Evolutionary conservation across 1,140 invertebrate genomes (phyloP).

Genomic region (Habropoda laboriosa): DNA sequence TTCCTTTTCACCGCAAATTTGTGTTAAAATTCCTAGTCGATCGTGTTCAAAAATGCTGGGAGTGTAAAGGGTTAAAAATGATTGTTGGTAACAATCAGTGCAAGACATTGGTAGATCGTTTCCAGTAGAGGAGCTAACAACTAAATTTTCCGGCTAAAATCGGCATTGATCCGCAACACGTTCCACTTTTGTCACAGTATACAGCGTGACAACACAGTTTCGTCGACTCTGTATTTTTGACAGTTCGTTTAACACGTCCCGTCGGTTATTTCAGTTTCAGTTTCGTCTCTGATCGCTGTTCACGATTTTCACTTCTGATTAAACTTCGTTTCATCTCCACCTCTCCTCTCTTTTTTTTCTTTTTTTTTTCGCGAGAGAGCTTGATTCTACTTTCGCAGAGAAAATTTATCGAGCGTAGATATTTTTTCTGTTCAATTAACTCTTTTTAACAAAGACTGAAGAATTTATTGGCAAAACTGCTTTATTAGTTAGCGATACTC

Average conservation of each 20-base stretch:
- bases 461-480: no score
- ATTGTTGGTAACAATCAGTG: no score
- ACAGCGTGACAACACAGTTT: conserved; percentile 7
- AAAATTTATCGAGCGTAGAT: not conserved
- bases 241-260: conserved; percentile 21
- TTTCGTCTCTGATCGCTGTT: conserved; percentile 20
- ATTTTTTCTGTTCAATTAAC: not conserved
- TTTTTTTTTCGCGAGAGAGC: not conserved
- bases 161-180: conserved; percentile 11
- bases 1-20: no score
- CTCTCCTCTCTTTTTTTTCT: not conserved
- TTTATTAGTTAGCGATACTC: no score
- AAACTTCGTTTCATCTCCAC: conserved; percentile 16
- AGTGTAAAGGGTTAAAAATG: no score
- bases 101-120: not conserved
- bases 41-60: no score
- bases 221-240: conserved; percentile 28
- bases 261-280: conserved; percentile 19
- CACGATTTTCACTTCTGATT: conserved; percentile 26
- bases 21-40: no score
- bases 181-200: conserved; percentile 10
- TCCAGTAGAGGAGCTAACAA: not conserved
- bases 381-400: not conserved
- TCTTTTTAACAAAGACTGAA: no score
- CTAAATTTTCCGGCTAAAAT: conserved; percentile 1